Evolutionary conservation across 1,140 invertebrate species (phyloP).

Genomic region (Littorina saxatilis): DNA sequence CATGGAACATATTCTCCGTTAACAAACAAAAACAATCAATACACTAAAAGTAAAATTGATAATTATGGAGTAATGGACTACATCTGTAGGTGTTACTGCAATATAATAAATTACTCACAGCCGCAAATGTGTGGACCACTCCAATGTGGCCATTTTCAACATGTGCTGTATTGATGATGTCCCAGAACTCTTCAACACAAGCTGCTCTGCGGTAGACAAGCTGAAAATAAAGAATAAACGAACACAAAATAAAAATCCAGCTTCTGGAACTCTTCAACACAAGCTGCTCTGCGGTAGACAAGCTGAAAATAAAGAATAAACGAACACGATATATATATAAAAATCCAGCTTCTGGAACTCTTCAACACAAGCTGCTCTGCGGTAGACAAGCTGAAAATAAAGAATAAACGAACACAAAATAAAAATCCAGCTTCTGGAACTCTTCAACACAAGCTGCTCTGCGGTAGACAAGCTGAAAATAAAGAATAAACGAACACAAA

Average conservation of each 20-base stretch:
- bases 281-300: too few relatives aligned
- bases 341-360: neutral
- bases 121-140: conserved; percentile 38
- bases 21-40: too few relatives aligned
- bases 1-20: too few relatives aligned
- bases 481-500: too few relatives aligned
- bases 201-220: conserved; percentile 39
- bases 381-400: neutral
- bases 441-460: too few relatives aligned
- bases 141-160: conserved; percentile 48
- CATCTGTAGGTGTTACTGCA: too few relatives aligned
- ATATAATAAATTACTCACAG: conserved; percentile 42
- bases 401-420: neutral
- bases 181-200: conserved; percentile 46
- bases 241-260: neutral
- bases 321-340: neutral
- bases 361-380: neutral
- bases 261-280: too few relatives aligned
- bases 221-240: conserved; percentile 4
- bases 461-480: too few relatives aligned
- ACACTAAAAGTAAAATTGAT: too few relatives aligned
- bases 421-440: neutral
- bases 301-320: too few relatives aligned
- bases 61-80: too few relatives aligned
- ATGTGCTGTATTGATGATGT: conserved; percentile 48